phyloP scores from a whole-genome alignment of 2,113 vertebrate genomes.

The Plestiodon gilberti region DNA sequence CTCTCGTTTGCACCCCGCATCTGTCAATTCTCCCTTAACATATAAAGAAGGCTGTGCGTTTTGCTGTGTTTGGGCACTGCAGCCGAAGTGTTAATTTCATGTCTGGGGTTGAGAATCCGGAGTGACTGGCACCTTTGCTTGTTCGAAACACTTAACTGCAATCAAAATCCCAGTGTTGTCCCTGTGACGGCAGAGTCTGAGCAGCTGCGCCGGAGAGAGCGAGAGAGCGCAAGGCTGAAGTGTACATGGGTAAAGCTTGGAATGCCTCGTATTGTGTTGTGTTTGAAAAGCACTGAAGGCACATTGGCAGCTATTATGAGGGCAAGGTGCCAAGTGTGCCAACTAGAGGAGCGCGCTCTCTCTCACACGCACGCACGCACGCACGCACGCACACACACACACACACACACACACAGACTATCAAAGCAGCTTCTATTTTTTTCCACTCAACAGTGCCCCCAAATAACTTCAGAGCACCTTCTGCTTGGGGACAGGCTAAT shows the following conservation, averaged over 20 bases:
- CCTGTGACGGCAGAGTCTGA: background rate
- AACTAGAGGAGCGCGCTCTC: accelerated
- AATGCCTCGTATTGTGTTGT: accelerated
- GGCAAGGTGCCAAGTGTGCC: background rate
- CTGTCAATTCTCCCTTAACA: too few relatives aligned
- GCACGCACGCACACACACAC: too few relatives aligned
- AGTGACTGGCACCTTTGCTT: accelerated
- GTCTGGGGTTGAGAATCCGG: accelerated
- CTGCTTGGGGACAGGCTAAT: too few relatives aligned
- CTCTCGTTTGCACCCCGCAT: too few relatives aligned
- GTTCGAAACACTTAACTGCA: background rate
- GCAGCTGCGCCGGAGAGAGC: constrained; percentile 22
- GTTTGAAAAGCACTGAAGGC: accelerated
- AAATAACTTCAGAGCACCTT: too few relatives aligned
- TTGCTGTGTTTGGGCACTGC: too few relatives aligned
- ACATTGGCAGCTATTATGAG: accelerated
- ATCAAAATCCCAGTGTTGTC: background rate
- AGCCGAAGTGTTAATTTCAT: too few relatives aligned
- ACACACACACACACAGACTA: too few relatives aligned
- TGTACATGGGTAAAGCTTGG: accelerated
- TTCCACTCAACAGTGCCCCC: too few relatives aligned
- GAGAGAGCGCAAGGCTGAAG: accelerated
- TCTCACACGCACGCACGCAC: too few relatives aligned
- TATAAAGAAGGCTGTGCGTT: too few relatives aligned
- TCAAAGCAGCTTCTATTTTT: too few relatives aligned